Evolutionary conservation across 2,797 vertebrate genomes (phyloP).

Genomic region (Lepilemur septentrionalis): DNA sequence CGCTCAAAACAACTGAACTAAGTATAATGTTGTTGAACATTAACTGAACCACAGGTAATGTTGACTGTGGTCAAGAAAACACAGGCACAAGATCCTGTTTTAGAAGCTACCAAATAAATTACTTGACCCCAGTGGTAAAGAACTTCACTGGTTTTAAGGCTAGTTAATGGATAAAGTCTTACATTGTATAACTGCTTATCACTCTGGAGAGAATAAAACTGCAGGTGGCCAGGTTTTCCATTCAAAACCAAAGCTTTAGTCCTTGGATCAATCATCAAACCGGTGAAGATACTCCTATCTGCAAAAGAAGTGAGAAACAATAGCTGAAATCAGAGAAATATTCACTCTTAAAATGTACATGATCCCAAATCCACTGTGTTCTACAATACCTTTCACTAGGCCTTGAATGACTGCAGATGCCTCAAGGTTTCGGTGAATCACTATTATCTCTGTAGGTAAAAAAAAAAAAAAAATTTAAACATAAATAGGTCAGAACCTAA

Average conservation of each 20-base stretch:
- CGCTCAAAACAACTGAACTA: background rate
- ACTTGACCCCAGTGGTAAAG: background rate
- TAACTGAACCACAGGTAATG: background rate
- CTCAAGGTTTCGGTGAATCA: conserved; percentile 92
- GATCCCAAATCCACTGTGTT: background rate
- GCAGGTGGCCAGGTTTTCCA: conserved; percentile 96
- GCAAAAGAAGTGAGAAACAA: conserved; percentile 65
- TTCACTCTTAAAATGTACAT: background rate
- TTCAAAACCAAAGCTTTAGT: conserved; percentile 95
- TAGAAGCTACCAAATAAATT: background rate
- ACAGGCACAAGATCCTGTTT: background rate
- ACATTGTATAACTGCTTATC: conserved; percentile 97
- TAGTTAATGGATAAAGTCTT: conserved; percentile 78
- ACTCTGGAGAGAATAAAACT: conserved; percentile 95
- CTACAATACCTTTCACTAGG: conserved; percentile 92
- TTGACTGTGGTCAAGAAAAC: background rate
- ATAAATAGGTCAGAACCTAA: background rate
- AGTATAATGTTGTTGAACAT: too few species aligned
- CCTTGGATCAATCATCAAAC: conserved; percentile 92
- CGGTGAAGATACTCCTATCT: conserved; percentile 89
- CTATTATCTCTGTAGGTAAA: conserved; percentile 88
- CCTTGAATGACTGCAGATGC: conserved; percentile 94
- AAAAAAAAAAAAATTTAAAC: background rate
- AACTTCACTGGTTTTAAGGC: background rate
- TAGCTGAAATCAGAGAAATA: background rate